Base-by-base conservation (phyloP, 2,888 invertebrate genomes). In the Drosophila kambysellisi region DNA sequence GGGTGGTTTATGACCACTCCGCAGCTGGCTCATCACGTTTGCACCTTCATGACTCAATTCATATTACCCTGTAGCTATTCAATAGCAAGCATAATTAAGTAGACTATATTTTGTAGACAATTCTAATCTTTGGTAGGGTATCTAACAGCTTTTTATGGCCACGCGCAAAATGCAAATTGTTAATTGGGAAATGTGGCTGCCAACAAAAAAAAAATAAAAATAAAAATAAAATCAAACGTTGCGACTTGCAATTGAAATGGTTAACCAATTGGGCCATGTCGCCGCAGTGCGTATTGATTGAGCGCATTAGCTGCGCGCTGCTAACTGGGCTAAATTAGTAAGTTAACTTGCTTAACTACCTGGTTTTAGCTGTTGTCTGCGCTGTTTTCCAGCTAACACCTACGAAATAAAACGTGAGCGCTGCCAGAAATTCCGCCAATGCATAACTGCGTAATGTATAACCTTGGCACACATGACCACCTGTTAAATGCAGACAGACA, bases 391-490 rank as follows among this genome's bases (percentile, higher is more conserved):
- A 60, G 48, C 61, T 76, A 66, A 65, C 86, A 85, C 82, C 89
- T 85, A 69, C 77, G 85, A 85, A 85, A 85, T 87, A 89, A 85
- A 83, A 83, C 85, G 85, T 85, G 80, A 60, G 41, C 74, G 48
- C 29, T 51, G 72, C 58, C 69, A 58, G 63, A 70, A 76, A 57
- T 69, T 70, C 68, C 68, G 62, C 57, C 60, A 61, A 67, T 73
- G 72, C 64, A 64, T 66, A 70, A 70, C 74, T 43, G 50, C 25
- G 80, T 56, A 29, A 30, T 35, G 61, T 50, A 25, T 76, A 83
- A 88, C 88, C 88, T 84, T 84, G 84, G 81, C 88, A 88, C 76
- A 85, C 48, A 79, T 85, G 57, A 51, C 12, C 60, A 33, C 37
- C 52, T 39, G 17, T 35, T 33, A 15, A n/a, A 15, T 11, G 48